Evolutionary conservation across 2,113 vertebrate species (phyloP).

Genomic region (Podarcis cretensis): DNA sequence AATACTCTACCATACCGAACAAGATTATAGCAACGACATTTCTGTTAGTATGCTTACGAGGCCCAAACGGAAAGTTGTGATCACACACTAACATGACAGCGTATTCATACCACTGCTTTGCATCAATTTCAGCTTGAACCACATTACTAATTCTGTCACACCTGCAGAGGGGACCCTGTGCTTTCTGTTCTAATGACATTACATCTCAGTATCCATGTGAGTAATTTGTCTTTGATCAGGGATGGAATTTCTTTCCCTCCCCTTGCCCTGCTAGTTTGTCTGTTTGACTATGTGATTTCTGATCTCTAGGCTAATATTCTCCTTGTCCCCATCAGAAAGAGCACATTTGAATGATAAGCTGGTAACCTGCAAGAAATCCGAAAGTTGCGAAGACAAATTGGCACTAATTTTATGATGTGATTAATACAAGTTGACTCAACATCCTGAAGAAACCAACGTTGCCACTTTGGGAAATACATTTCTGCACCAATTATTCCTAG

Average conservation of each 20-base stretch:
- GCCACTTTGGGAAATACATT: conserved; percentile 69
- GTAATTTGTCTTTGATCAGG: conserved; percentile 49
- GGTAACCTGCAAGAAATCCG: conserved; percentile 40
- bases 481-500: conserved; percentile 65
- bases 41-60: background rate
- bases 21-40: background rate
- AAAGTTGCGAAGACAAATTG: conserved; percentile 48
- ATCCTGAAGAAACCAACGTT: conserved; percentile 11
- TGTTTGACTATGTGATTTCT: conserved; percentile 2
- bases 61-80: conserved; percentile 43
- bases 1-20: background rate
- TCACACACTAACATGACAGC: background rate
- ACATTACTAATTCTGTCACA: conserved; percentile 51
- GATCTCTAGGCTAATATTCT: conserved; percentile 36
- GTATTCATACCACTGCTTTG: conserved; percentile 29
- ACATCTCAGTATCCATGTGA: conserved; percentile 38
- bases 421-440: conserved; percentile 58
- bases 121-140: conserved; percentile 14
- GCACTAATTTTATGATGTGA: conserved; percentile 37
- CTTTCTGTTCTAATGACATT: conserved; percentile 21
- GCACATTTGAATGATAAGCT: conserved; percentile 23
- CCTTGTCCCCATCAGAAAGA: conserved; percentile 10
- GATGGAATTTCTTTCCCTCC: conserved; percentile 5
- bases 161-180: background rate
- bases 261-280: background rate